Conservation (phyloP, 2,888 invertebrate genomes). For the Catocala sponsa region DNA sequence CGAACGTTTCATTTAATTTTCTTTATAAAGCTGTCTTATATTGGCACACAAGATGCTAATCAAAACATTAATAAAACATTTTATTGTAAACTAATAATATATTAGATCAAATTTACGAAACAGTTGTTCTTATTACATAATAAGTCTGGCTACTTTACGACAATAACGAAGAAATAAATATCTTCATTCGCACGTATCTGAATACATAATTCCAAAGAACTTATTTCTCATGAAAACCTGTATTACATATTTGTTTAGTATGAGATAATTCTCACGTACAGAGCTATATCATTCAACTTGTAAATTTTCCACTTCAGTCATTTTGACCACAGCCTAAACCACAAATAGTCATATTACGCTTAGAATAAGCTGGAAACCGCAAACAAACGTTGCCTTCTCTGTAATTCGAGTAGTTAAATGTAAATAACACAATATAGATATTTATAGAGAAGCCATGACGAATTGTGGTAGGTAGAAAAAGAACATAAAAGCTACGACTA, state of each 20-base stretch:
- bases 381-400: constrained; percentile 35
- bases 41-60: no score
- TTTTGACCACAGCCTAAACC: constrained; percentile 42
- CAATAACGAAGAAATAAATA: neutral
- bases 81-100: no score
- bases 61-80: no score
- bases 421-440: constrained; percentile 20
- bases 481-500: constrained; percentile 5
- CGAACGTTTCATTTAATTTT: no score
- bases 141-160: no score
- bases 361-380: constrained; percentile 40
- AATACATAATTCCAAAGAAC: neutral
- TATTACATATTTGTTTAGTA: constrained; percentile 1
- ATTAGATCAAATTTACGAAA: no score
- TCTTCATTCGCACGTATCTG: constrained; percentile 12
- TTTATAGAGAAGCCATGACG: constrained; percentile 20
- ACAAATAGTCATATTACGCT: constrained; percentile 28
- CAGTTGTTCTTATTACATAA: no score
- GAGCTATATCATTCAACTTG: constrained; percentile 7
- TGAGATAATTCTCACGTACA: constrained; percentile 15
- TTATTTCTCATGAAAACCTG: constrained; percentile 8
- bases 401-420: constrained; percentile 33
- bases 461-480: constrained; percentile 19
- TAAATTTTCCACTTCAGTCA: constrained; percentile 32
- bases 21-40: no score